Evolutionary conservation across 92 coral and sea anemone species (phyloP).

Genomic region (Galaxea fascicularis): DNA sequence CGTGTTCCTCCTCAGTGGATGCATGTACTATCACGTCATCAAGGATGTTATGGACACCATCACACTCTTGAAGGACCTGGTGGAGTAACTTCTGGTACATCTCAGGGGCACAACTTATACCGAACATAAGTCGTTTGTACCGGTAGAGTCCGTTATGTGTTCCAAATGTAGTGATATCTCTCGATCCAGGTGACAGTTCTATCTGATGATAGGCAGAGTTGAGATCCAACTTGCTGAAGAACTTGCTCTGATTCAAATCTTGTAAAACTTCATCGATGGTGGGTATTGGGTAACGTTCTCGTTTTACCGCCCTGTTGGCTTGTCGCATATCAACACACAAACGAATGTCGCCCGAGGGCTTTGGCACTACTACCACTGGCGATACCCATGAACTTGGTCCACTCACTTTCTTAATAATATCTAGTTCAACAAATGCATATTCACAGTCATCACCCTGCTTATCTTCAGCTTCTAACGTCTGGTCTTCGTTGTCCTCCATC

Average conservation of each 20-base stretch:
- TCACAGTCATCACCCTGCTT: slow-evolving; percentile 7
- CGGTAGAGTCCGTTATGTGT: slow-evolving; percentile 54
- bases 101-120: too few species aligned
- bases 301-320: slow-evolving; percentile 47
- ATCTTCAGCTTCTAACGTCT: neutral
- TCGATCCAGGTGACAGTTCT: slow-evolving; percentile 48
- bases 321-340: slow-evolving; percentile 68
- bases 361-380: slow-evolving; percentile 62
- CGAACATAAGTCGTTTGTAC: too few species aligned
- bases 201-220: slow-evolving; percentile 55
- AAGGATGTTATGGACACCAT: too few species aligned
- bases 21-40: too few species aligned
- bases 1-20: too few species aligned
- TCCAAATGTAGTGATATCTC: slow-evolving; percentile 50
- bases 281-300: slow-evolving; percentile 56
- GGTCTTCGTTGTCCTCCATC: neutral
- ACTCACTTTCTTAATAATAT: slow-evolving; percentile 56
- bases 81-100: too few species aligned
- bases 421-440: slow-evolving; percentile 61
- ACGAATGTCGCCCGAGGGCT: slow-evolving; percentile 50
- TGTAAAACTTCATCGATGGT: too few species aligned
- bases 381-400: slow-evolving; percentile 63
- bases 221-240: slow-evolving; percentile 53
- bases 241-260: slow-evolving; percentile 33
- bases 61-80: too few species aligned